phyloP scores from a whole-genome alignment of 2,888 invertebrate species.

The Mimumesa dahlbomi region DNA sequence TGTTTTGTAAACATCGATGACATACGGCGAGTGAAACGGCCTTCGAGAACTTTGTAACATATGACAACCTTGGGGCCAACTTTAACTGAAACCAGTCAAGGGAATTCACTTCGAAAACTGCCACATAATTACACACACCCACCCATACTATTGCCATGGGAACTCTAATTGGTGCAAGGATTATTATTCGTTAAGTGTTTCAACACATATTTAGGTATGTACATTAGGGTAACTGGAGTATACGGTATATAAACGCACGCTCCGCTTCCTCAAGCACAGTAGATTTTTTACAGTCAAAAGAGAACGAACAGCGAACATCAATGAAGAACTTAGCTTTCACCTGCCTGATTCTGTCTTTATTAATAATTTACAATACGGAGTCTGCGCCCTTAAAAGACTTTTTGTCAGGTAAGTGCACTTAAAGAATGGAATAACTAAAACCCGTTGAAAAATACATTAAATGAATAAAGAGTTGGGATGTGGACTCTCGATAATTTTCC shows the following conservation, averaged over 20 bases:
- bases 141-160: background rate
- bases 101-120: conserved; percentile 3
- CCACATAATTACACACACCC: conserved; percentile 39
- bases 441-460: too few relatives aligned
- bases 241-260: conserved; percentile 13
- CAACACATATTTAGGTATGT: conserved; percentile 32
- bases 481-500: too few relatives aligned
- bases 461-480: too few relatives aligned
- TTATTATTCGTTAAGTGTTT: conserved; percentile 21
- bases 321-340: conserved; percentile 9
- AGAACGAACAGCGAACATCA: conserved; percentile 5
- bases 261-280: conserved; percentile 9
- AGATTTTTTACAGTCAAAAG: background rate
- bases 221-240: too few relatives aligned
- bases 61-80: background rate
- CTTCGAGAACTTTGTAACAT: background rate
- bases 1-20: background rate
- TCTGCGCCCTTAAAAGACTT: background rate
- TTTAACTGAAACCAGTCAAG: background rate
- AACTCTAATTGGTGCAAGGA: conserved; percentile 22
- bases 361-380: background rate
- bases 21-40: background rate
- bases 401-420: background rate
- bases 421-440: too few relatives aligned
- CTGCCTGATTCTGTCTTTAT: background rate